These are phyloP conservation scores for Zeugodacus cucurbitae DNA, from an alignment of 1,140 invertebrate genomes.

Conservation along the genomic window DNA sequence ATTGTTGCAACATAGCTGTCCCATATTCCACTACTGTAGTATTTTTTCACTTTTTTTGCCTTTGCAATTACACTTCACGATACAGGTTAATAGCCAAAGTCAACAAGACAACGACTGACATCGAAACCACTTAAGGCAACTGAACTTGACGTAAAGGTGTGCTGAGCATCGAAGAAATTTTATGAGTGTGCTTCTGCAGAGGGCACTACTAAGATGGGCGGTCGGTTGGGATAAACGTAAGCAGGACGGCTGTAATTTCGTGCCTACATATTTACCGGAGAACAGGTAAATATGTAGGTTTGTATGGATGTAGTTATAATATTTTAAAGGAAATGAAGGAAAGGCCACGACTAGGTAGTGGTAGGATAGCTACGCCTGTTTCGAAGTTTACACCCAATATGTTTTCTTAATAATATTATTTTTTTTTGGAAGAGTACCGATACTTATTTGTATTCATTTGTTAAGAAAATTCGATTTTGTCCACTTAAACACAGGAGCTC, in stretches of 20 bases:
- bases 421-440: no score
- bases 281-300: not conserved
- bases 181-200: not conserved
- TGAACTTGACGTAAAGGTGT: not conserved
- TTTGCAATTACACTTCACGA: not conserved
- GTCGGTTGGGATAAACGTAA: no score
- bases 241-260: not conserved
- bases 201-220: not conserved
- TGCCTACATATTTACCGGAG: not conserved
- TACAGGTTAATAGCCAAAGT: constrained; percentile 10
- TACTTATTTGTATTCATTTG: no score
- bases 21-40: not conserved
- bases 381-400: no score
- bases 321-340: not conserved
- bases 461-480: no score
- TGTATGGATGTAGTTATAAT: not conserved
- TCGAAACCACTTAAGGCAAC: not conserved
- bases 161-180: not conserved
- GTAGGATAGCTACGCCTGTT: no score
- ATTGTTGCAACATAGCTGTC: not conserved
- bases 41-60: not conserved
- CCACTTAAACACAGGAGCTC: no score
- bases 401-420: no score
- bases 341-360: no score
- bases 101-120: not conserved